Base-by-base conservation (phyloP, 35 echinoderm and acorn worm species). In the Apostichopus japonicus region DNA sequence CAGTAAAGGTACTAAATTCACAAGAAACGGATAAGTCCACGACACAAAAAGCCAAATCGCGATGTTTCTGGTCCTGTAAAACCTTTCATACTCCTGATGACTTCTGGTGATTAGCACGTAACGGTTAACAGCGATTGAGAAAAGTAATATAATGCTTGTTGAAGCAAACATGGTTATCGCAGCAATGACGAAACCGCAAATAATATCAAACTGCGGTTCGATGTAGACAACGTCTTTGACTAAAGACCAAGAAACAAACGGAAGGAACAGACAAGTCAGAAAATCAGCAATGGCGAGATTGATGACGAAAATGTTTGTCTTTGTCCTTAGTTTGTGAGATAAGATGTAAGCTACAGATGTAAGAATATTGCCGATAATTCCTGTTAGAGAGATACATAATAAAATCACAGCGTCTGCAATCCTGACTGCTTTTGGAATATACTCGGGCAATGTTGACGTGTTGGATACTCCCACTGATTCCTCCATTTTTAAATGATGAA, bases 221-320 rank as follows among this genome's bases (percentile, higher is more conserved):
- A 83, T 11, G 4, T 44, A 17, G 51, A 7, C 10, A 7, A 83
- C 79, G 0, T 83, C 79, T 9, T 54, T 83, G 33, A 83, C 19
- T 6, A 83, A 54, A 83, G 79, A 83, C 44, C 79, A 83, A 10
- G 33, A 54, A 83, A 83, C 51, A 54, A 83, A 16, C 8, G 79
- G 79, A 13, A 83, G 79, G 51, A 44, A 53, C 2, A 53, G 51
- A 33, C 79, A 83, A 44, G 33, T 83, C 44, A 83, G 24, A 1
- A 83, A 44, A 53, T 83, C 79, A 11, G 79, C 79, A 8, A 83
- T 13, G 51, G 79, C 79, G 17, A 83, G 79, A 83, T 83, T 83
- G 79, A 83, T 51, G 19, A 83, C 79, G 17, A 54, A 83, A 15
- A 83, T 83, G 79, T 83, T 83, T 19, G 79, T 83, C 52, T 83